Percentiles rank a stretch among this genome's conserved stretches.
Evolutionary conservation across 37 sponge, comb jelly and placozoan species (phyloP).

Genomic region (Amphimedon queenslandica): DNA sequence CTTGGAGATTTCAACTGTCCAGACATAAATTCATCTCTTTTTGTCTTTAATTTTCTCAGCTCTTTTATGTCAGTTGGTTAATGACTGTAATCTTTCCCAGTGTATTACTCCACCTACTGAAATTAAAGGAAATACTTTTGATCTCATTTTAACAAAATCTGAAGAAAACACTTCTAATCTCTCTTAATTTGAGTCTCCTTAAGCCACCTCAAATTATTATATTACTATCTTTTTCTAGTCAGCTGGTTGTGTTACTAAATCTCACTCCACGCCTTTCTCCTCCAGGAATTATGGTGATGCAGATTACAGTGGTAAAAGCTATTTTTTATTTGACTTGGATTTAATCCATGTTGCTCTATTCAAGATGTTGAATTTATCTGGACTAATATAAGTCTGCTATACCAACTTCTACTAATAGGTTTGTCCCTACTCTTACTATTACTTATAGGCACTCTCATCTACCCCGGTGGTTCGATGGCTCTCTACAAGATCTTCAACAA

Average conservation of each 20-base stretch:
- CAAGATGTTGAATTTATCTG: not conserved
- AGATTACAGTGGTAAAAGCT: not conserved
- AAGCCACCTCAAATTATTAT: not conserved
- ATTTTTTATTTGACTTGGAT: not conserved
- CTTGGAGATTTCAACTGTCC: no score
- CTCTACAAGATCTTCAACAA: no score
- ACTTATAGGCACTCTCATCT: no score
- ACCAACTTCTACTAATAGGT: not conserved
- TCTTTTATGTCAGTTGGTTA: conserved; percentile 1
- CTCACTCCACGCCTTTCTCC: not conserved
- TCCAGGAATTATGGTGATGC: not conserved
- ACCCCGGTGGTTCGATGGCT: no score
- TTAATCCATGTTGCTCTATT: not conserved
- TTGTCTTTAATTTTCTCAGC: not conserved
- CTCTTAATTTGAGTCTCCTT: not conserved
- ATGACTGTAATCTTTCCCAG: conserved; percentile 9
- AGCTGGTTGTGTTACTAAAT: not conserved
- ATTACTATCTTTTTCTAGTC: not conserved
- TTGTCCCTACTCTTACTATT: not conserved
- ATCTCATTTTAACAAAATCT: conserved; percentile 7
- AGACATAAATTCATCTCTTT: no score
- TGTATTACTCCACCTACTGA: conserved; percentile 2
- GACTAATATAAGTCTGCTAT: not conserved
- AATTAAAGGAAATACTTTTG: conserved; percentile 7
- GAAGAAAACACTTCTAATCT: not conserved